Evolutionary conservation across 2,113 vertebrate genomes (phyloP).

Genomic region (Vimba vimba): DNA sequence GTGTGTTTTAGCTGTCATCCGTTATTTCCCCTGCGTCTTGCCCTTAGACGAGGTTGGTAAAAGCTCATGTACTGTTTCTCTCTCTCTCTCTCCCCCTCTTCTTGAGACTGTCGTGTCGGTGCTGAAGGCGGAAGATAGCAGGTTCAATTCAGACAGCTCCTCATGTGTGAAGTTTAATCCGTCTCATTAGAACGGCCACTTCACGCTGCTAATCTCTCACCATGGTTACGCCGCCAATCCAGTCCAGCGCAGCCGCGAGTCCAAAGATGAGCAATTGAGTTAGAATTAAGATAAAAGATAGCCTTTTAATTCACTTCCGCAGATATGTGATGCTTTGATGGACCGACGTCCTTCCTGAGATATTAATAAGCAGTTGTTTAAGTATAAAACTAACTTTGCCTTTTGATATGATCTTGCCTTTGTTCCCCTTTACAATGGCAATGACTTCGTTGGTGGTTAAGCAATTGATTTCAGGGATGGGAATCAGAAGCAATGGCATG

Average conservation of each 20-base stretch:
- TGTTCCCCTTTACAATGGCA: background rate
- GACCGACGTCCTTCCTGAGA: background rate
- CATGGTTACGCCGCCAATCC: background rate
- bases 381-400: background rate
- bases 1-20: background rate
- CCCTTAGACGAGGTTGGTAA: background rate
- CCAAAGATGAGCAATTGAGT: background rate
- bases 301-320: background rate
- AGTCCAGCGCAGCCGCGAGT: background rate
- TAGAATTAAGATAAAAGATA: background rate
- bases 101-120: background rate
- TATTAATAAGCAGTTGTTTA: background rate
- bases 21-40: background rate
- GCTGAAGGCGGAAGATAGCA: conserved; percentile 34
- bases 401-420: background rate
- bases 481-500: background rate
- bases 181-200: conserved; percentile 39
- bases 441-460: background rate
- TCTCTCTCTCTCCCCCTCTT: conserved; percentile 11
- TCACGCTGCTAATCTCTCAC: conserved; percentile 37
- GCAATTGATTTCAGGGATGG: background rate
- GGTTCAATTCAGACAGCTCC: conserved; percentile 21
- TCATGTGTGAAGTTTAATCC: conserved; percentile 44
- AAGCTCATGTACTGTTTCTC: background rate
- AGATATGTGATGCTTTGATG: background rate